Conservation (phyloP, 2,797 vertebrate genomes). For the Ciconia nigra region DNA sequence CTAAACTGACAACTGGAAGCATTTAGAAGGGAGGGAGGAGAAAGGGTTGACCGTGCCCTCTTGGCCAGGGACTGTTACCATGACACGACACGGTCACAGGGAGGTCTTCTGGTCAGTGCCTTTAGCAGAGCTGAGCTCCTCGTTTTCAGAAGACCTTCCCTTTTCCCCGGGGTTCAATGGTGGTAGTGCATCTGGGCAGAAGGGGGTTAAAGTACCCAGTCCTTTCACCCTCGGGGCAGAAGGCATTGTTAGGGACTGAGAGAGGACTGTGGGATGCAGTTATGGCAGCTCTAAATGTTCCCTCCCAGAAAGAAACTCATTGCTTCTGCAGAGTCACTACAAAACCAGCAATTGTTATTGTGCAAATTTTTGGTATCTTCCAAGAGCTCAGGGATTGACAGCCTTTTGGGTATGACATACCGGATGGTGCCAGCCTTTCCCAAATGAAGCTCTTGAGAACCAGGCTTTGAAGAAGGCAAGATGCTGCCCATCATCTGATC, state of each 20-base stretch:
- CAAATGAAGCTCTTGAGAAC: not conserved
- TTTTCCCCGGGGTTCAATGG: rapidly evolving
- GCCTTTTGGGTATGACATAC: not conserved
- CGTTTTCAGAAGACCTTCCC: not conserved
- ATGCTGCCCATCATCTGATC: not conserved
- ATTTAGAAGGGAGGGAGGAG: not conserved
- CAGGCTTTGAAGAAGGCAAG: not conserved
- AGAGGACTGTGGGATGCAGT: no score
- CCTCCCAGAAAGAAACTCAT: not conserved
- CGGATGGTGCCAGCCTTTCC: not conserved
- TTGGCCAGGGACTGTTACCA: not conserved
- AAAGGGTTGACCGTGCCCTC: not conserved
- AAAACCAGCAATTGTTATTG: rapidly evolving
- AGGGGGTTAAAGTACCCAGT: not conserved
- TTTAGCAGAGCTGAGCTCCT: not conserved
- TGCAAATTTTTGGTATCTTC: not conserved
- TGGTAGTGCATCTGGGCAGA: no score
- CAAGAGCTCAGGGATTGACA: not conserved
- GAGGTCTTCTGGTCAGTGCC: not conserved
- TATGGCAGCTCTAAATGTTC: not conserved
- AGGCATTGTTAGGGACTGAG: not conserved
- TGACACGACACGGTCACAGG: not conserved
- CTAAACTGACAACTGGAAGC: not conserved
- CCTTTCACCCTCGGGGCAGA: rapidly evolving
- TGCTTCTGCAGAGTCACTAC: not conserved